Conservation (phyloP, 2,888 invertebrate species). For the Apodemia hepburni region DNA sequence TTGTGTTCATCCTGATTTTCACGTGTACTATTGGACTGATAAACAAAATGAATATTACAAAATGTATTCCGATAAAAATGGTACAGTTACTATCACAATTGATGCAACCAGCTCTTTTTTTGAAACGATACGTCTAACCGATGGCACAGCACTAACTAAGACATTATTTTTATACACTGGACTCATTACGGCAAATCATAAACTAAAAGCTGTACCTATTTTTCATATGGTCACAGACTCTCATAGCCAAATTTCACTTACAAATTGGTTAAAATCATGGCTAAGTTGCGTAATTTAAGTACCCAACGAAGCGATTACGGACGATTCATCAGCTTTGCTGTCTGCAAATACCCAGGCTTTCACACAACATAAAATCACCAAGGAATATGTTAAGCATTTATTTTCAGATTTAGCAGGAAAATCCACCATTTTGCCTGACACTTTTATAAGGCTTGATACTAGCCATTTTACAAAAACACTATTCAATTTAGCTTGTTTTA, state of each 20-base stretch:
- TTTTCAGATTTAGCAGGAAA: background rate
- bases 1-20: background rate
- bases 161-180: too few species aligned
- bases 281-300: background rate
- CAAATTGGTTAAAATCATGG: slow-evolving; percentile 4
- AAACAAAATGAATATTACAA: background rate
- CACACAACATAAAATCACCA: background rate
- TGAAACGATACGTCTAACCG: background rate
- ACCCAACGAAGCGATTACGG: background rate
- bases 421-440: slow-evolving; percentile 2
- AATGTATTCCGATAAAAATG: background rate
- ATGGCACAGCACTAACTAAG: slow-evolving; percentile 1
- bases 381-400: slow-evolving; percentile 4
- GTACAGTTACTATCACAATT: slow-evolving; percentile 4
- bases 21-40: slow-evolving; percentile 1
- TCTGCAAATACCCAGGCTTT: slow-evolving; percentile 2
- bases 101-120: slow-evolving; percentile 1
- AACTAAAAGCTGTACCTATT: too few species aligned
- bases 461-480: background rate
- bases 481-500: slow-evolving; percentile 1
- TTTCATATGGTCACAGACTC: too few species aligned
- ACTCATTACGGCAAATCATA: too few species aligned
- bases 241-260: slow-evolving; percentile 2
- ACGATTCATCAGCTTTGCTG: background rate
- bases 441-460: slow-evolving; percentile 1